These are phyloP conservation scores for Drosophila testacea DNA, from an alignment of 2,888 invertebrate species.

Conservation along the genomic window DNA sequence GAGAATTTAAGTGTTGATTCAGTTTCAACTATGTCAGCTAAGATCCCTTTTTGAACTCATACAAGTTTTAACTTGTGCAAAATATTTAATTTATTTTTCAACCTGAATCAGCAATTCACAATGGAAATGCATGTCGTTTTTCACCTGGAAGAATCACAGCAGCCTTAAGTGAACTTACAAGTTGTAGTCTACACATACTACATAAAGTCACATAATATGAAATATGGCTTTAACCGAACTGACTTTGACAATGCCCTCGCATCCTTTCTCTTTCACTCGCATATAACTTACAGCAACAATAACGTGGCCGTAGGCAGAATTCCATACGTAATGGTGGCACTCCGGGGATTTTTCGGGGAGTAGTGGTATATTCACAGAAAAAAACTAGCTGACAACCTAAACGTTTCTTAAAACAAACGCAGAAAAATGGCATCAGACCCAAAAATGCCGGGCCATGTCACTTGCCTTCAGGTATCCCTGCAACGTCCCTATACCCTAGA, in stretches of 20 bases:
- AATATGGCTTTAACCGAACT: constrained; percentile 57
- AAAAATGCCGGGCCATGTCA: constrained; percentile 68
- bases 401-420: constrained; percentile 74
- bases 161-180: constrained; percentile 51
- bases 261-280: constrained; percentile 15
- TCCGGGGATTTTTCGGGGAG: not conserved
- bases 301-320: constrained; percentile 44
- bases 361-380: constrained; percentile 29
- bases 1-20: not conserved
- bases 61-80: not conserved
- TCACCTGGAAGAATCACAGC: constrained; percentile 34
- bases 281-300: constrained; percentile 57
- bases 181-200: constrained; percentile 13
- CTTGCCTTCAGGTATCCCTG: constrained; percentile 12
- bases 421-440: constrained; percentile 40
- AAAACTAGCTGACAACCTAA: constrained; percentile 76
- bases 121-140: not conserved
- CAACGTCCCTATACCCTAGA: not conserved
- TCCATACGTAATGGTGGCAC: constrained; percentile 36
- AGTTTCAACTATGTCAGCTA: constrained; percentile 6
- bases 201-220: constrained; percentile 46
- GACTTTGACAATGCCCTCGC: constrained; percentile 51
- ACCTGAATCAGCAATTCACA: constrained; percentile 15
- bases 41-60: not conserved
- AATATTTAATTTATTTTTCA: constrained; percentile 6